Conservation (phyloP, 2,797 vertebrate genomes). For the Characodon lateralis region DNA sequence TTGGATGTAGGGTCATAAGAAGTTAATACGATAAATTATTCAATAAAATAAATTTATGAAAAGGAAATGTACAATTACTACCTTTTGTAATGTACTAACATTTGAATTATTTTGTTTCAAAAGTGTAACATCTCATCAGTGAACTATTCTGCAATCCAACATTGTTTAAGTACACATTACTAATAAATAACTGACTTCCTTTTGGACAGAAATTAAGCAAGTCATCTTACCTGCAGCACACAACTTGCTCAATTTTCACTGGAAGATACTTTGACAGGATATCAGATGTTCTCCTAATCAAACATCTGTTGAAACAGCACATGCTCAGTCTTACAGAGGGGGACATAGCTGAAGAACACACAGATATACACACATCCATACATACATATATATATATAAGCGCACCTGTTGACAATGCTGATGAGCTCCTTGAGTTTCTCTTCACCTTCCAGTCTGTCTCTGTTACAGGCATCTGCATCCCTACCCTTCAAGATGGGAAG, state of each 20-base stretch:
- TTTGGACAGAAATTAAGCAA: background rate
- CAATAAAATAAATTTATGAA: background rate
- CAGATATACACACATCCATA: too few species aligned
- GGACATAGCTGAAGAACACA: background rate
- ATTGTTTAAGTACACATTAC: too few species aligned
- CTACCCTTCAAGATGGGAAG: conserved; percentile 94
- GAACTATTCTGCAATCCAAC: too few species aligned
- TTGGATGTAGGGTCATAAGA: too few species aligned
- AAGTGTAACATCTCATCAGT: too few species aligned
- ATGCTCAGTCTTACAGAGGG: background rate
- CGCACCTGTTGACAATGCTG: conserved; percentile 91
- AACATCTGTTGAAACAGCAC: conserved; percentile 80
- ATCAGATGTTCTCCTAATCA: conserved; percentile 96
- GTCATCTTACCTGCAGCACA: conserved; percentile 91
- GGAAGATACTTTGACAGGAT: conserved; percentile 98
- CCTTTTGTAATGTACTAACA: too few species aligned
- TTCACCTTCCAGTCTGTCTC: conserved; percentile 87
- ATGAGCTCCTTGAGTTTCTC: conserved; percentile 93
- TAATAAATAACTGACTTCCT: background rate
- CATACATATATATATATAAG: background rate
- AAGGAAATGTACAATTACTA: background rate
- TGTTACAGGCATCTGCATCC: conserved; percentile 90
- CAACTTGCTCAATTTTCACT: conserved; percentile 96
- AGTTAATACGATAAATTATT: too few species aligned
- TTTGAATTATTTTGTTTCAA: too few species aligned